Evolutionary conservation across 2,888 invertebrate genomes (phyloP), one percentile per base, ranked within the genome.

Genomic region (Nymphalis urticae): DNA sequence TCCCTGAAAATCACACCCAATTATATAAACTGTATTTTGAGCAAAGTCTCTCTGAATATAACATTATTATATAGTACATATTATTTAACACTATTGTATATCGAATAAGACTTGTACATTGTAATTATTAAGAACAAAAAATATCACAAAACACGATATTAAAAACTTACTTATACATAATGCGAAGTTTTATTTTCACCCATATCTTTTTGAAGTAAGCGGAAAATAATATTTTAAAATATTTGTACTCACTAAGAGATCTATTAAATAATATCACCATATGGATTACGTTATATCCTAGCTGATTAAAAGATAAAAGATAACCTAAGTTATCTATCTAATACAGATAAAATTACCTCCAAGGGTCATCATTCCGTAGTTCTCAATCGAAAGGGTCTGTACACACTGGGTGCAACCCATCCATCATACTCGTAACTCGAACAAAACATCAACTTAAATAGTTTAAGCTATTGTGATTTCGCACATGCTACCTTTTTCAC

Each of bases 91-190:
- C 82, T 84, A 87, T 82, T 82, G 83, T 88, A 80, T 90, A 88
- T 86, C 81, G 78, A 76, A 82, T 87, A 90, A 87, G 84, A 84
- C 75, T 82, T 92, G 89, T 92, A 90, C 80, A 92, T 90, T 90
- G 84, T 92, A 91, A 90, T 87, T 87, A 82, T 88, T 84, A 86
- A 85, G 78, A 85, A 84, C 84, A 78, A 21, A 84, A 86, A 86
- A 82, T 86, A 86, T 88, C 85, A 88, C 82, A 75, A 84, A 87
- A 83, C 88, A 89, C 82, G 79, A 89, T 77, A 89, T 86, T 88
- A 90, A 90, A 89, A 83, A 82, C 80, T 75, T 77, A 79, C 74
- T 75, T 75, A 75, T 74, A 84, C 65, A 80, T 76, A 73, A 74
- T 61, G 5, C 48, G 17, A 76, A 66, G 75, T 82, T 83, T 81